phyloP scores from a whole-genome alignment of 2,888 invertebrate species.

The Callimorpha dominula region DNA sequence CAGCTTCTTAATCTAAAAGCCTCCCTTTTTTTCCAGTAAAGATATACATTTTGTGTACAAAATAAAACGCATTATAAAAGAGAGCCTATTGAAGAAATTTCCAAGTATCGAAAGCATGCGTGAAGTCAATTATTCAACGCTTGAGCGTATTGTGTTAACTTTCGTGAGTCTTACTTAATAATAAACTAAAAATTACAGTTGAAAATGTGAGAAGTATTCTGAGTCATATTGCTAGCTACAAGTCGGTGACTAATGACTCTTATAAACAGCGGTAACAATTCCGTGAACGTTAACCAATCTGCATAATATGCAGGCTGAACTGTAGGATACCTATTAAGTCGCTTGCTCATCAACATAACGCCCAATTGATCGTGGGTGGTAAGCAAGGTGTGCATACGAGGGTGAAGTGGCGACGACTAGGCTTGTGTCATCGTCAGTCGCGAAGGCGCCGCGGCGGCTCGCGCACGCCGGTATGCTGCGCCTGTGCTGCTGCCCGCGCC shows the following conservation, averaged over 20 bases:
- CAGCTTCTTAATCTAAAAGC: not conserved
- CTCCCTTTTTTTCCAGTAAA: too few relatives aligned
- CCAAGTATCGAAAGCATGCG: too few relatives aligned
- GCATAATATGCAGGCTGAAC: slow-evolving; percentile 73
- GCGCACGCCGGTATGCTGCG: slow-evolving; percentile 74
- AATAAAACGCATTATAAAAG: too few relatives aligned
- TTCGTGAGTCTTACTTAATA: not conserved
- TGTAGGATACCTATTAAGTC: slow-evolving; percentile 18
- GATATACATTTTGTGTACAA: too few relatives aligned
- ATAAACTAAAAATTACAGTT: not conserved
- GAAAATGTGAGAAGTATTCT: slow-evolving; percentile 5
- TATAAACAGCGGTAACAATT: slow-evolving; percentile 46
- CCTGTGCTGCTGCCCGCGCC: slow-evolving; percentile 68
- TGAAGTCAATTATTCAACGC: too few relatives aligned
- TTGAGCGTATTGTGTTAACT: too few relatives aligned
- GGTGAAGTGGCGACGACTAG: slow-evolving; percentile 55
- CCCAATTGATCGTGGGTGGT: slow-evolving; percentile 64
- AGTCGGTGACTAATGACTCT: slow-evolving; percentile 47
- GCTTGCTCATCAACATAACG: slow-evolving; percentile 75
- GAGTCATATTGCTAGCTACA: slow-evolving; percentile 18
- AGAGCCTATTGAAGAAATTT: too few relatives aligned
- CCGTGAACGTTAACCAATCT: slow-evolving; percentile 61
- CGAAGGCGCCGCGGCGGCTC: slow-evolving; percentile 73
- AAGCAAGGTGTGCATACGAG: slow-evolving; percentile 22
- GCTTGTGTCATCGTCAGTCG: slow-evolving; percentile 75